Evolutionary conservation across 2,113 vertebrate genomes (phyloP).

Genomic region (Eubucco bourcierii): DNA sequence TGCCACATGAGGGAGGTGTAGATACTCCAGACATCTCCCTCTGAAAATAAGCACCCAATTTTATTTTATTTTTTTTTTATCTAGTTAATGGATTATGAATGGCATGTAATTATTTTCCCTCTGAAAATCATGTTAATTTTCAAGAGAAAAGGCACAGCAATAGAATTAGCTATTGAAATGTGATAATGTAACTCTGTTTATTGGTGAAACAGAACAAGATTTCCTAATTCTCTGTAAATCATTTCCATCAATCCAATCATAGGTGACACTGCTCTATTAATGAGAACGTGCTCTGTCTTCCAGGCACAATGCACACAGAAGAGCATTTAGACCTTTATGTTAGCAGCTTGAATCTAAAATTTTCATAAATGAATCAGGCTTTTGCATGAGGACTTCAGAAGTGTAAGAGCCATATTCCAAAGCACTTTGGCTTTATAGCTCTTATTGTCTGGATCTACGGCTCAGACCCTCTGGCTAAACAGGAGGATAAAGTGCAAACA

Average conservation of each 20-base stretch:
- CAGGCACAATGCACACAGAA: not conserved
- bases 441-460: not conserved
- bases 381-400: not conserved
- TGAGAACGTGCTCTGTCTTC: not conserved
- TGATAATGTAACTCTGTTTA: constrained; percentile 46
- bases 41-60: constrained; percentile 34
- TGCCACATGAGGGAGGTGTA: constrained; percentile 65
- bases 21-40: constrained; percentile 35
- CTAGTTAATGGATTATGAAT: constrained; percentile 71
- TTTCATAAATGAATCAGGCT: not conserved
- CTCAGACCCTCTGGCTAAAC: not conserved
- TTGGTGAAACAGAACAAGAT: constrained; percentile 49
- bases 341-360: not conserved
- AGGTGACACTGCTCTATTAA: constrained; percentile 1
- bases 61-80: constrained; percentile 47
- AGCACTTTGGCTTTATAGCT: not conserved
- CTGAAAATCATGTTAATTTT: constrained; percentile 67
- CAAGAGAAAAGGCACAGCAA: constrained; percentile 45
- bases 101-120: constrained; percentile 63
- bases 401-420: not conserved
- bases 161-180: constrained; percentile 66
- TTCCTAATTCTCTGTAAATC: constrained; percentile 29
- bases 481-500: accelerated
- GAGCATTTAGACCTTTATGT: not conserved
- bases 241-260: constrained; percentile 41